Conservation (phyloP, 2,113 vertebrate species). For the Turnix velox region DNA sequence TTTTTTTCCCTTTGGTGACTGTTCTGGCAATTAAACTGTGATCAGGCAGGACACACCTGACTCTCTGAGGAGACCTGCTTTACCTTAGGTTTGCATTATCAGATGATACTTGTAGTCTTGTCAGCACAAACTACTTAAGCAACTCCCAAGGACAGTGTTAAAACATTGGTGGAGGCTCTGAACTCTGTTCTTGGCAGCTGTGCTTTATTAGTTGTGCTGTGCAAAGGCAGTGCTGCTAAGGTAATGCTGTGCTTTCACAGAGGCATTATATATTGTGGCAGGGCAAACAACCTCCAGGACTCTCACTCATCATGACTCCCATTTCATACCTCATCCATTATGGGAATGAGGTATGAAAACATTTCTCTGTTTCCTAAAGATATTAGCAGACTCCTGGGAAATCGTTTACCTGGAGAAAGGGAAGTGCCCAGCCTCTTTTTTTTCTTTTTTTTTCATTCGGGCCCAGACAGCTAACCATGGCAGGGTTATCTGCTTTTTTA, state of each 20-base stretch:
- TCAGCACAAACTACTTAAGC: conserved; percentile 26
- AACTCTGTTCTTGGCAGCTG: conserved; percentile 2
- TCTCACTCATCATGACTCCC: conserved; percentile 4
- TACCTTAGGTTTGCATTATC: not conserved
- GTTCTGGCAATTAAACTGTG: not conserved
- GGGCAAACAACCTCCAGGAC: conserved; percentile 3
- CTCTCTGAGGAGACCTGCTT: not conserved
- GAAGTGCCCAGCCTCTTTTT: not conserved
- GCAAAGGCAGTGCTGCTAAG: not conserved
- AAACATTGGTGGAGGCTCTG: conserved; percentile 6
- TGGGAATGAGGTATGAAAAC: conserved; percentile 14
- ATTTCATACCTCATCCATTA: conserved; percentile 23
- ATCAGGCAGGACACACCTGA: not conserved
- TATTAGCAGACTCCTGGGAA: conserved; percentile 33
- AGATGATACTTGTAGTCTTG: not conserved
- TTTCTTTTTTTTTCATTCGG: not conserved
- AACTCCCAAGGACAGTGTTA: conserved; percentile 10
- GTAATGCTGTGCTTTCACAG: conserved; percentile 5
- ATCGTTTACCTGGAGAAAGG: not conserved
- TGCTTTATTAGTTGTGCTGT: not conserved
- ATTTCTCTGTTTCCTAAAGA: conserved; percentile 31
- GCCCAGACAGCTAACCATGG: not conserved
- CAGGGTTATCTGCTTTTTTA: not conserved
- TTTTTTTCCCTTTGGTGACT: not conserved
- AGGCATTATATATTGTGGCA: conserved; percentile 21